Base-by-base conservation (phyloP, 2,888 invertebrate species). In the Chouioia cunea region DNA sequence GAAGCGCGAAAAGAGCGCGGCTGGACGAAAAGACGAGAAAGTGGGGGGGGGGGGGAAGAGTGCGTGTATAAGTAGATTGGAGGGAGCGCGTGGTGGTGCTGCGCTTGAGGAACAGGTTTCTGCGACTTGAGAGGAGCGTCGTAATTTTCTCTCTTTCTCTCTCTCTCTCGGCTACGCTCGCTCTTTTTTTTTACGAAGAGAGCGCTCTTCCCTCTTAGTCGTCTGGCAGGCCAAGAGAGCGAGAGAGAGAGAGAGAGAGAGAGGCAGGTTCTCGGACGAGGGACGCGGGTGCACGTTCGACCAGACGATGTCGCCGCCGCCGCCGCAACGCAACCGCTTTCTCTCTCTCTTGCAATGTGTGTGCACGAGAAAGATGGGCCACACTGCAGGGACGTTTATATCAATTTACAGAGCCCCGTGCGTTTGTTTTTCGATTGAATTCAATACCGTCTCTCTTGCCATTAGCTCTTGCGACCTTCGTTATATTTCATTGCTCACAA, bases 41-140 rank as follows among this genome's bases (percentile, higher is more conserved):
- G 71, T 73, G 66, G 50, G 74, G 65, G 66, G 54, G 63, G 63
- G 60, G 27, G 59, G 48, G 74, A 73, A 79, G n/a, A n/a, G n/a
- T 27, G 27, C 27, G 27, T 27, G 27, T 27, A 27, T 27, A 27
- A 27, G 6, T 4, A 6, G 2, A 27, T 27, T 4, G 2, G 27
- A 6, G 2, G 27, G 27, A 4, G 27, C 2, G 2, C 3, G 27
- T 27, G 27, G 27, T 27, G 27, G 27, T 27, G 27, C 27, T 27
- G n/a, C 6, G 27, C 27, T 27, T 27, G 27, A 76, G 78, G 79
- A 84, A 84, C 84, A 84, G 84, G 84, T 84, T 84, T 84, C 81
- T 82, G 82, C 80, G 79, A 76, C 74, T 27, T 27, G 27, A 27
- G 27, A 27, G 27, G 64, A 75, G 70, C 76, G 16, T 48, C 12